These are phyloP conservation scores for Samia ricini DNA, from an alignment of 1,140 invertebrate species.

Conservation along the genomic window DNA sequence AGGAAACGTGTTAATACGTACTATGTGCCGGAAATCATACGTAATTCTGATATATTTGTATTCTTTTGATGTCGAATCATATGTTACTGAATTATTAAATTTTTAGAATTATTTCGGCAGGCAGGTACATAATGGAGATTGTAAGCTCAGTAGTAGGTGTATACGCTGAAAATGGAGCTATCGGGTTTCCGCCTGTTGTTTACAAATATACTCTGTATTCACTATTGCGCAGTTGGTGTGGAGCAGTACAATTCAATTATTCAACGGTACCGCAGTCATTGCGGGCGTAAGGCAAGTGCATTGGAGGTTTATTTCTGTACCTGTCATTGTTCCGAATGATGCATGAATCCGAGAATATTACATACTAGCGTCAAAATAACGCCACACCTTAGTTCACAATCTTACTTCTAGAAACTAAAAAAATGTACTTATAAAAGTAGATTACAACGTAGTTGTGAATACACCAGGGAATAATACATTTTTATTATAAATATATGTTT, in stretches of 20 bases:
- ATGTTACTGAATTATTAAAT: not conserved
- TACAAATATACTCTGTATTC: not conserved
- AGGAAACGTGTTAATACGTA: not conserved
- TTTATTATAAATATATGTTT: too few species aligned
- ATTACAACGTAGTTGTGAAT: too few species aligned
- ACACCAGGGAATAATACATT: too few species aligned
- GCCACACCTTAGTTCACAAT: too few species aligned
- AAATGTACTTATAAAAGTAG: too few species aligned
- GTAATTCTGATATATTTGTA: not conserved
- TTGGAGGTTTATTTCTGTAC: not conserved
- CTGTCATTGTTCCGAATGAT: conserved; percentile 1
- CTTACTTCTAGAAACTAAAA: too few species aligned
- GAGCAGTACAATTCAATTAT: not conserved
- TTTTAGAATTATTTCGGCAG: not conserved
- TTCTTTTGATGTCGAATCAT: not conserved
- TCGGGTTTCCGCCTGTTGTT: not conserved
- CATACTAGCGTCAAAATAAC: not conserved
- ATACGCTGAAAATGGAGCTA: not conserved
- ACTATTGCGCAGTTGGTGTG: not conserved
- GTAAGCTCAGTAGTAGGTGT: not conserved
- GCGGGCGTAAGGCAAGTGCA: not conserved
- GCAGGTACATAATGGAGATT: not conserved
- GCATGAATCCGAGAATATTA: not conserved
- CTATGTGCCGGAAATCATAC: not conserved
- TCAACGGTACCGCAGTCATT: not conserved